Percentiles rank a stretch among this genome's conserved stretches.
phyloP scores from a whole-genome alignment of 1,140 invertebrate species.

The Procambarus virginalis region DNA sequence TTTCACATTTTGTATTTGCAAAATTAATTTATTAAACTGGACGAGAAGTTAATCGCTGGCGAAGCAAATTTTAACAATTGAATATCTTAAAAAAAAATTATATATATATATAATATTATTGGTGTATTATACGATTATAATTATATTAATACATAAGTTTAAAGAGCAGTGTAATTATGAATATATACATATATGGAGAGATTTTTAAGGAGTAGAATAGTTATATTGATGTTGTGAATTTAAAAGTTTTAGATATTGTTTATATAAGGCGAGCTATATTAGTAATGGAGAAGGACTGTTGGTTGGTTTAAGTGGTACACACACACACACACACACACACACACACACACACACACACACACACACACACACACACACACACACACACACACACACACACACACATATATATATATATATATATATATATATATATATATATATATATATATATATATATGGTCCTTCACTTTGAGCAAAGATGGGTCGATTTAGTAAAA shows the following conservation, averaged over 20 bases:
- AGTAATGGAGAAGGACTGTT: too few species aligned
- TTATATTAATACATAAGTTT: neutral
- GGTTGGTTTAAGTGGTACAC: neutral
- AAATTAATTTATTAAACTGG: too few species aligned
- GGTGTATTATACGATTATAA: conserved; percentile 1
- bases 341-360: too few species aligned
- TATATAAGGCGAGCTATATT: neutral
- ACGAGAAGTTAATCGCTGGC: too few species aligned
- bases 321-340: neutral
- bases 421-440: too few species aligned
- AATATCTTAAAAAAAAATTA: neutral
- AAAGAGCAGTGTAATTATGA: neutral
- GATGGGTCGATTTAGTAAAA: too few species aligned
- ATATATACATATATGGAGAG: neutral
- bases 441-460: too few species aligned
- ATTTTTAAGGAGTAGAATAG: neutral
- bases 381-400: too few species aligned
- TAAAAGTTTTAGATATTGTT: neutral
- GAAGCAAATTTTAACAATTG: neutral
- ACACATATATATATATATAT: too few species aligned
- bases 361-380: too few species aligned
- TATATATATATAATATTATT: neutral
- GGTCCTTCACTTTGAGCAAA: too few species aligned
- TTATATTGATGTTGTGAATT: neutral
- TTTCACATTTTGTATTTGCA: too few species aligned